phyloP scores from a whole-genome alignment of 2,113 vertebrate genomes.

The Eublepharis macularius region DNA sequence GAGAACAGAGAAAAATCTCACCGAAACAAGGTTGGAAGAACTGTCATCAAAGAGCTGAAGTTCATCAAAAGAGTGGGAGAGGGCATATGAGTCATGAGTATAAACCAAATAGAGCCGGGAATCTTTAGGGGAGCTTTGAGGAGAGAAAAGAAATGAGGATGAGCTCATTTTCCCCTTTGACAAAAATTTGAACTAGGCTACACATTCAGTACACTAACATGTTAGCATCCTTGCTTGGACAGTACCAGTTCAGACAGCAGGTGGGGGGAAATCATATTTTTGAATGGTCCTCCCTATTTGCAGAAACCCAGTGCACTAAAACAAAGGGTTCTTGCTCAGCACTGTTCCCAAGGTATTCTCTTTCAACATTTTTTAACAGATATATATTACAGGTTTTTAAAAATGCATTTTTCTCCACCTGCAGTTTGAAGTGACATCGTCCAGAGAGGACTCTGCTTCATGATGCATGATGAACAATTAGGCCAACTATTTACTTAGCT shows the following conservation, averaged over 20 bases:
- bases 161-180: too few species aligned
- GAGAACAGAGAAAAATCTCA: slow-evolving; percentile 47
- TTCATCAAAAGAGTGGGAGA: slow-evolving; percentile 85
- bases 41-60: slow-evolving; percentile 88
- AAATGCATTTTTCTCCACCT: too few species aligned
- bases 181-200: too few species aligned
- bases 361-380: background rate
- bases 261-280: background rate
- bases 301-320: background rate
- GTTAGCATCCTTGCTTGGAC: background rate
- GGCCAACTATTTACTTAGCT: background rate
- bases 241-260: background rate
- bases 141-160: background rate
- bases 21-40: slow-evolving; percentile 85
- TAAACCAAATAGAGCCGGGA: slow-evolving; percentile 87
- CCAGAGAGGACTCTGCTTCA: background rate
- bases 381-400: background rate
- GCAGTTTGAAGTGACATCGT: background rate
- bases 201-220: too few species aligned
- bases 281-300: background rate
- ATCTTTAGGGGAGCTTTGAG: slow-evolving; percentile 85
- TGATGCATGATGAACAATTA: background rate
- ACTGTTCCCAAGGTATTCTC: background rate
- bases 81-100: slow-evolving; percentile 82
- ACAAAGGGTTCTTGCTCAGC: background rate